phyloP scores from a whole-genome alignment of 2,888 invertebrate genomes.

The Deilephila elpenor region DNA sequence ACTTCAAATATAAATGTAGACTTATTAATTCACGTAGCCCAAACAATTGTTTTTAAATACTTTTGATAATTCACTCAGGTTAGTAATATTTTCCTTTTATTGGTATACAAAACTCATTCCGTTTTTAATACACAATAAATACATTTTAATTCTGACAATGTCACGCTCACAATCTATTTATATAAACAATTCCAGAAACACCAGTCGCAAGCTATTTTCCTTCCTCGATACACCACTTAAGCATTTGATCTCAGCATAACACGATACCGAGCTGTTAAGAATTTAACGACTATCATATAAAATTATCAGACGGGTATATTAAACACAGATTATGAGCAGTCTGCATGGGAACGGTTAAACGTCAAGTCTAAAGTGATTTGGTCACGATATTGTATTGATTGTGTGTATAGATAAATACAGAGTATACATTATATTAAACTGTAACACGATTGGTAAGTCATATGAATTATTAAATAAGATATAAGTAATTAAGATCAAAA shows the following conservation, averaged over 20 bases:
- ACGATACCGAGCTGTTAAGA: neutral
- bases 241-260: neutral
- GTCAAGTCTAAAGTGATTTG: neutral
- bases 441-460: no score
- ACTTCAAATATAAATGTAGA: no score
- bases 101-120: no score
- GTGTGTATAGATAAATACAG: neutral
- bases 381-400: constrained; percentile 3
- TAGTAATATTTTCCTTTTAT: no score
- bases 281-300: neutral
- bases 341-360: neutral
- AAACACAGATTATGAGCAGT: constrained; percentile 5
- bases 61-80: no score
- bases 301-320: neutral
- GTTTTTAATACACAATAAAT: no score
- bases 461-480: no score
- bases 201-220: neutral
- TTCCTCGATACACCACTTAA: neutral
- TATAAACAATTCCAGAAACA: neutral
- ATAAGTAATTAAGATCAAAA: no score
- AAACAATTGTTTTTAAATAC: no score
- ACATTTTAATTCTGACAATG: no score
- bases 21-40: no score
- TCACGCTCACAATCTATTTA: no score
- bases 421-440: neutral